Base-by-base conservation (phyloP, 2,797 vertebrate species). In the Thripadectes ignobilis region DNA sequence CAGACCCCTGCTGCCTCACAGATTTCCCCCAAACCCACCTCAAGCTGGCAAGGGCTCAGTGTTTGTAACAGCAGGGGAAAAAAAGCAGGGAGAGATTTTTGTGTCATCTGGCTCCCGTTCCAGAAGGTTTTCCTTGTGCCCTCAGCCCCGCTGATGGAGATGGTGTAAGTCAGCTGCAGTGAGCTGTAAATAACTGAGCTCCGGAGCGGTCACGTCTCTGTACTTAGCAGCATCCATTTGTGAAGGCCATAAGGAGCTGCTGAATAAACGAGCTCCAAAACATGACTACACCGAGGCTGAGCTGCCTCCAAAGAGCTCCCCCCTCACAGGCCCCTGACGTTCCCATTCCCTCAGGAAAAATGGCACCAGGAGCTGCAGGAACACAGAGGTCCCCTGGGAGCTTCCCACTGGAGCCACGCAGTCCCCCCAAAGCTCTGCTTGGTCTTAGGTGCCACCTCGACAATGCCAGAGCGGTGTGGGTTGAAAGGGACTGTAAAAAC, bases 261-360 rank as follows among this genome's bases (percentile, higher is more conserved):
- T 68, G 57, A 49, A 63, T 36, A 88, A 81, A 77, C 12, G n/a
- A 81, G 39, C 63, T 66, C 63, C 67, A 51, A 63, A 93, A 51
- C 26, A 15, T 9, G 0, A 22, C 54, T 39, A 27, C 2, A 59
- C 4, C 0, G 2, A 67, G 54, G 46, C 41, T 55, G 75, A 92
- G 34, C 41, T 45, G 65, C 48, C 52, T 78, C 85, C 59, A n/a
- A 66, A 77, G 46, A 86, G 77, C 34, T 66, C 12, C 59, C 49
- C 41, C 59, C 38, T 41, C 11, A 1, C 0, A 0, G 45, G 30
- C 14, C 27, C 72, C 20, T 0, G 0, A 6, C 0, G 0, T 16
- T 79, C 46, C 62, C 5, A 1, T 30, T 55, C 63, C 46, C 51
- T 57, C 62, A 26, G 48, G 63, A 55, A 87, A 54, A 84, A 41